A percentile compares a stretch with the other conserved stretches of the same genome.
These are phyloP conservation scores for Oophaga pumilio DNA, from an alignment of 2,113 vertebrate genomes.

Conservation along the genomic window DNA sequence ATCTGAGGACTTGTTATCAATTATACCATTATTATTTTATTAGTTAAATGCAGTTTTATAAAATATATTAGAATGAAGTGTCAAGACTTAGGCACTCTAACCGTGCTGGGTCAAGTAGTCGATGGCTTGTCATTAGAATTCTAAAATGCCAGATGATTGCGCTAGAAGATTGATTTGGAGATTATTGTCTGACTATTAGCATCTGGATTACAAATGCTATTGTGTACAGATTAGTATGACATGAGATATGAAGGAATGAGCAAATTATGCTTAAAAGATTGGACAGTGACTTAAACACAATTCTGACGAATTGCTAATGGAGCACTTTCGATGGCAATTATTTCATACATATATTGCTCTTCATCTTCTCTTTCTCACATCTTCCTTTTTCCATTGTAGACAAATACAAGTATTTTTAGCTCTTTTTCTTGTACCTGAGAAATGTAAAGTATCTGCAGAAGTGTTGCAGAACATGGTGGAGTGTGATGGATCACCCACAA, in stretches of 20 bases:
- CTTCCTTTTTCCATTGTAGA: background rate
- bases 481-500: slow-evolving; percentile 23
- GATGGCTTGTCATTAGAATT: background rate
- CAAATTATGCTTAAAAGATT: background rate
- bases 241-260: background rate
- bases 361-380: too few relatives aligned
- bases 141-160: background rate
- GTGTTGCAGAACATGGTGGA: slow-evolving; percentile 22
- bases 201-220: background rate
- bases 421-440: slow-evolving; percentile 18
- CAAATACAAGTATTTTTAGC: slow-evolving; percentile 15
- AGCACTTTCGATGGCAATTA: background rate
- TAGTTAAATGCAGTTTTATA: too few relatives aligned
- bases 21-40: too few relatives aligned
- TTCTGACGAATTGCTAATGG: background rate
- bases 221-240: background rate
- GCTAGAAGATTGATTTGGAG: background rate
- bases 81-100: too few relatives aligned
- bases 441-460: slow-evolving; percentile 17
- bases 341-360: background rate
- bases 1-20: too few relatives aligned
- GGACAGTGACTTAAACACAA: background rate
- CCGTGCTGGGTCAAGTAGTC: too few relatives aligned
- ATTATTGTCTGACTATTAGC: background rate
- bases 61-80: too few relatives aligned